These are phyloP conservation scores for Boulengeromyrus knoepffleri DNA, from an alignment of 2,113 vertebrate species.

Conservation along the genomic window DNA sequence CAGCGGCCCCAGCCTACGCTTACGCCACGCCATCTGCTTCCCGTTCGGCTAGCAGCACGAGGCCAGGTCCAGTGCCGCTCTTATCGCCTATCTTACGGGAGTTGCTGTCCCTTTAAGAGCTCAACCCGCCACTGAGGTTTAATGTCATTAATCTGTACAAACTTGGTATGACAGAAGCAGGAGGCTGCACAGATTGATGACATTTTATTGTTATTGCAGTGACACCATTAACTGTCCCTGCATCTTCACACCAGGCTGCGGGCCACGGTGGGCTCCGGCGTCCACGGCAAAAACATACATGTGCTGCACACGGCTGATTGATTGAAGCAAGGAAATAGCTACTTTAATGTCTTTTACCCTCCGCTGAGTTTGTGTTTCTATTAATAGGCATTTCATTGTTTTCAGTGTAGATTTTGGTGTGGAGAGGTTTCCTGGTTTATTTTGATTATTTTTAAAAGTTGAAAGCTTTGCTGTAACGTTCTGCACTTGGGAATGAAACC, in stretches of 20 bases:
- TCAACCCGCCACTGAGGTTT: slow-evolving; percentile 64
- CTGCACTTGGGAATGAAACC: background rate
- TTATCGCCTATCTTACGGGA: slow-evolving; percentile 48
- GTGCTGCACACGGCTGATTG: slow-evolving; percentile 67
- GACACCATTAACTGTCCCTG: slow-evolving; percentile 64
- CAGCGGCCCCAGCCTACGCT: slow-evolving; percentile 7
- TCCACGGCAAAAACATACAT: slow-evolving; percentile 46
- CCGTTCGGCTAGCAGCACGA: background rate
- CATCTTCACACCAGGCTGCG: slow-evolving; percentile 30
- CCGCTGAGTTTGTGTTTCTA: slow-evolving; percentile 31
- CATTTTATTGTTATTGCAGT: slow-evolving; percentile 78
- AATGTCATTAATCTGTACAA: slow-evolving; percentile 79
- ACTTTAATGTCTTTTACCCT: slow-evolving; percentile 58
- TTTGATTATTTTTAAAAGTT: background rate
- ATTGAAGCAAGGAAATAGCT: slow-evolving; percentile 65
- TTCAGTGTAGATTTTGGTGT: background rate
- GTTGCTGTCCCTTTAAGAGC: slow-evolving; percentile 67
- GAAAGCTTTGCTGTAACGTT: background rate
- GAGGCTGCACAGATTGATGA: slow-evolving; percentile 75
- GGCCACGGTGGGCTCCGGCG: background rate
- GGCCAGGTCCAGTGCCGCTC: slow-evolving; percentile 19
- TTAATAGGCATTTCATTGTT: background rate
- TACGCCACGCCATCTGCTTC: slow-evolving; percentile 10
- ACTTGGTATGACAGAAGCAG: slow-evolving; percentile 76
- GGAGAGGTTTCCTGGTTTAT: background rate